These are phyloP conservation scores for Brachypalpus laphriformis DNA, from an alignment of 2,888 invertebrate genomes.

Conservation along the genomic window DNA sequence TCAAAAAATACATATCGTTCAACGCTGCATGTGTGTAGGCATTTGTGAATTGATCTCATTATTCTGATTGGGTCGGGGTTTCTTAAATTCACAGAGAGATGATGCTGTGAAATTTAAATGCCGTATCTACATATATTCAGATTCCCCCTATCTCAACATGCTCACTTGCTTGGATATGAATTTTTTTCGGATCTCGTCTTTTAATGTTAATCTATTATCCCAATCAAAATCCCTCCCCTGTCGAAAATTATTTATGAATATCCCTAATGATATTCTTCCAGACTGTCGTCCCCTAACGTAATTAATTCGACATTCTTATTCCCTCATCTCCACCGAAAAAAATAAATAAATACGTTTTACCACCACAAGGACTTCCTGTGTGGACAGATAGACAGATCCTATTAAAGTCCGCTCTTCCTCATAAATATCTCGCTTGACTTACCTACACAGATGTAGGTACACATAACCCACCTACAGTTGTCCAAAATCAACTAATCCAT, in stretches of 20 bases:
- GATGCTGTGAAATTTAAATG: too few relatives aligned
- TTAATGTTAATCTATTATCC: background rate
- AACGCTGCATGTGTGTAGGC: too few relatives aligned
- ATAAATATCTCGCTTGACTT: background rate
- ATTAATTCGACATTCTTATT: conserved; percentile 4
- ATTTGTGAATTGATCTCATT: too few relatives aligned
- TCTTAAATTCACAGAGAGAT: too few relatives aligned
- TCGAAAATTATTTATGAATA: background rate
- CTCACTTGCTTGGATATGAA: too few relatives aligned
- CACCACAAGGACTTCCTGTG: background rate
- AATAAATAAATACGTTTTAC: background rate
- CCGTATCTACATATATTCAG: too few relatives aligned
- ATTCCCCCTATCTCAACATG: too few relatives aligned
- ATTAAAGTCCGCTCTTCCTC: background rate
- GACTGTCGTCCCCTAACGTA: background rate
- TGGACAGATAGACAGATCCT: background rate
- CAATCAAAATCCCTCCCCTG: background rate
- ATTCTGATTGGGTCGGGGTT: too few relatives aligned
- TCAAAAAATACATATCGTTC: too few relatives aligned
- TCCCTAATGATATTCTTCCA: background rate
- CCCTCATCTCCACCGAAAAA: background rate
- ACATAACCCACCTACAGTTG: background rate
- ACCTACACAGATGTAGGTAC: background rate
- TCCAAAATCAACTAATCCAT: conserved; percentile 21
- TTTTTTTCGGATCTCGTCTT: too few relatives aligned